Base-by-base conservation (phyloP, 2,797 vertebrate species). In the Brachyalestes nurse region DNA sequence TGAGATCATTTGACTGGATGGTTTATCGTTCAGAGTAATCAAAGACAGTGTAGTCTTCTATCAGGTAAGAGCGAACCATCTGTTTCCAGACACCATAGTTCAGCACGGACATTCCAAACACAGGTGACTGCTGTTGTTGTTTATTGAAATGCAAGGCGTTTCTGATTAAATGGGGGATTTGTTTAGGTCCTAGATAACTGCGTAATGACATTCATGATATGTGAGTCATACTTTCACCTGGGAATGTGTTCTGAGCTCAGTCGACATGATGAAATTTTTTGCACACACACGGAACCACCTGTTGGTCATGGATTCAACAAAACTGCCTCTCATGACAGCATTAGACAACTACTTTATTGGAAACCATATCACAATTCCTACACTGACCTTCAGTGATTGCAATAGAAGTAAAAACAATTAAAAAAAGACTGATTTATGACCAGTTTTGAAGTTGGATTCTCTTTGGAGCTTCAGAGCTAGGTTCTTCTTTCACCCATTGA, bases 61-160 rank as follows among this genome's bases (percentile, higher is more conserved):
- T 66, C 75, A 74, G 76, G 75, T 86, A 85, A 51, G 66, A 72
- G 74, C 75, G 72, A 66, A 80, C 76, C 78, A 82, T 80, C 76
- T 84, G 81, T 72, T 81, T 84, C 79, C 45, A 70, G 45, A 80
- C 70, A 72, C 78, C 77, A 75, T 77, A 73, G 78, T 79, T 77
- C 64, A 65, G 72, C 76, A 85, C 80, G 83, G 86, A 89, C 82
- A 78, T 87, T 88, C 82, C 47, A 87, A 82, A 86, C 89, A 86
- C 92, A 94, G 90, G 90, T 90, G 90, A 79, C 86, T 81, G 87
- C 87, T 91, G 90, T 90, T 92, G 88, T 92, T 90, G 88, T 92
- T 88, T 91, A 73, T 69, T 61, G 47, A 67, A 69, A 60, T 71
- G 77, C 67, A 80, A 76, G 58, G 82, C 90, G 89, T 83, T 91